Base-by-base conservation (phyloP, 2,888 invertebrate genomes). In the Lydus trimaculatus region DNA sequence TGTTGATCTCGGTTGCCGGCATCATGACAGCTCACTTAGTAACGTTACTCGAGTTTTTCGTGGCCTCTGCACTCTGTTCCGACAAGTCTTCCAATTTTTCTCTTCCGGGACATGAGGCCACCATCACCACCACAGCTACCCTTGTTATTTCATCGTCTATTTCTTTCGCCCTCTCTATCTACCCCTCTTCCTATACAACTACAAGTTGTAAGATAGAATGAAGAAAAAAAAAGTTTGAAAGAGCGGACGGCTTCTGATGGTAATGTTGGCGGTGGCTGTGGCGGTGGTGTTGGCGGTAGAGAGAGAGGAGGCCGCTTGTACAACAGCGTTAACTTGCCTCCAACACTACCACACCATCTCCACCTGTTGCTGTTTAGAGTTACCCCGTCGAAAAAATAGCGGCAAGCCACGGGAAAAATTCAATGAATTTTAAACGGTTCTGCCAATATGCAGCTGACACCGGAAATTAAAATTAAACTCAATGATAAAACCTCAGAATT, bases 81-180 rank as follows among this genome's bases (percentile, higher is more conserved):
- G 79, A 79, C 82, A 80, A 80, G 81, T 81, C 82, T 80, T 81
- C 79, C 83, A 82, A 82, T 82, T 84, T 84, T 83, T 82, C 82
- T 83, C 80, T 79, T 79, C 78, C 81, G 77, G 75, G 48, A 31
- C 31, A 58, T 31, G 31, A 23, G 11, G 25, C 23, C 20, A 64
- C 36, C 23, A 43, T 17, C 8, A 43, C 52, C 58, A 5, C 36
- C 61, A n/a, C 33, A 33, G 15, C 31, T 33, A 25, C 20, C 8
- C 25, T 71, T 70, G 61, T 67, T 71, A 71, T 70, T 69, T 73
- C 61, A 61, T 65, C 48, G 65, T 68, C 63, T 43, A 43, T 43
- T 43, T 43, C 43, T n/a, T 17, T 43, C 17, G 61, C 70, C 61
- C 58, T 65, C 68, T 66, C 68, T 39, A 39, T 13, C 13, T 33